Percentiles rank a stretch among this genome's conserved stretches.
Conservation (phyloP, 2,888 invertebrate genomes). For the Acanthosepion pharaonis region DNA sequence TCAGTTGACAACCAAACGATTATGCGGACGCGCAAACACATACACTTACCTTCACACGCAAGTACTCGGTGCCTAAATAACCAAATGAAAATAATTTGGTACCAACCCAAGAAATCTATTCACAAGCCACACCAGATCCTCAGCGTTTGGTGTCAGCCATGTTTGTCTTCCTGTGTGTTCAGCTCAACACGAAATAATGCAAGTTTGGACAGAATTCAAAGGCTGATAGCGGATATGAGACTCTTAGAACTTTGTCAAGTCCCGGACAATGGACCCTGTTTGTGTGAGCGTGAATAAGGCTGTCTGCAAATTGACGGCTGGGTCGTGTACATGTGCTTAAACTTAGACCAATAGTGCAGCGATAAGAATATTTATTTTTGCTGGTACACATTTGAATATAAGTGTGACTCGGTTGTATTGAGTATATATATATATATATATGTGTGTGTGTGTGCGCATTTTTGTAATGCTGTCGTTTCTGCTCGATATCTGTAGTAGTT, state of each 20-base stretch:
- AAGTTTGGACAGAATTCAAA: constrained; percentile 22
- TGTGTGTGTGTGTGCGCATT: no score
- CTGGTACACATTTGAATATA: constrained; percentile 20
- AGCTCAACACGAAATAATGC: constrained; percentile 20
- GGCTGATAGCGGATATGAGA: not conserved
- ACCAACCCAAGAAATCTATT: not conserved
- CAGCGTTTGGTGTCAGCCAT: not conserved
- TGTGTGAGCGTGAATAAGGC: not conserved
- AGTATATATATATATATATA: not conserved
- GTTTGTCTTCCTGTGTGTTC: constrained; percentile 38
- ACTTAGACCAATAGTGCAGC: not conserved
- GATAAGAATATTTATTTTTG: constrained; percentile 4
- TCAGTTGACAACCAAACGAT: no score
- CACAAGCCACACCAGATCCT: not conserved
- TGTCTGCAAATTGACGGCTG: not conserved
- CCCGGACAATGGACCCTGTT: not conserved
- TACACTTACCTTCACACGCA: no score
- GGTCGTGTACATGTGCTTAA: not conserved
- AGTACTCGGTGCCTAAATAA: not conserved
- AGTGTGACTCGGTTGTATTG: not conserved
- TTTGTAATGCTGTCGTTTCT: no score
- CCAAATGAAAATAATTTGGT: not conserved
- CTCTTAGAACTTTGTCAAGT: constrained; percentile 33
- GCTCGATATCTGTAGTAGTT: no score
- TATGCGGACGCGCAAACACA: no score